Percentiles rank a stretch among this genome's conserved stretches.
Conservation (phyloP, 2,888 invertebrate genomes). For the Vesta saturnalis region DNA sequence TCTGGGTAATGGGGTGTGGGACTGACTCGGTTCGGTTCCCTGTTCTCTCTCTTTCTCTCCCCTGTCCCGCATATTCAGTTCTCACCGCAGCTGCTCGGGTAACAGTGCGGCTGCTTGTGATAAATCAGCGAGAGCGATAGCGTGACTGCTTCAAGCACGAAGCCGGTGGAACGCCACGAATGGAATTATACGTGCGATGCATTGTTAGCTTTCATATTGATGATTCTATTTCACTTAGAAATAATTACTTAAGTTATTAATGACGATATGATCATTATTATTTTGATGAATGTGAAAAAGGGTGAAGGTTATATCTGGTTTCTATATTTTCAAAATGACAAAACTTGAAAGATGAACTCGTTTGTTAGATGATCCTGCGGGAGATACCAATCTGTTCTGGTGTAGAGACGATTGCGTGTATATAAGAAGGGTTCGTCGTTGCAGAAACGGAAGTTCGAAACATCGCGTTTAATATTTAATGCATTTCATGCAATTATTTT, state of each 20-base stretch:
- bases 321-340: conserved; percentile 30
- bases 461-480: conserved; percentile 36
- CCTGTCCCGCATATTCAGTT: conserved; percentile 29
- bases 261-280: background rate
- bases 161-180: conserved; percentile 38
- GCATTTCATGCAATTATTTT: conserved; percentile 25
- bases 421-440: conserved; percentile 30
- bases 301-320: conserved; percentile 8
- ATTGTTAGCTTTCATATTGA: conserved; percentile 38
- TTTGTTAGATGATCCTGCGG: conserved; percentile 34
- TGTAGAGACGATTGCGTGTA: conserved; percentile 35
- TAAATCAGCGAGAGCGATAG: conserved; percentile 51
- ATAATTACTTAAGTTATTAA: conserved; percentile 24
- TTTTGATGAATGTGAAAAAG: background rate
- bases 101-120: conserved; percentile 46
- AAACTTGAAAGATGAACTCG: conserved; percentile 30
- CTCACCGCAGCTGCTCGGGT: conserved; percentile 42
- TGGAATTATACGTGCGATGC: conserved; percentile 38
- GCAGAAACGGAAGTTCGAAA: conserved; percentile 34
- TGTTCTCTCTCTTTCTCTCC: conserved; percentile 21
- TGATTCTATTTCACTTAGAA: conserved; percentile 33
- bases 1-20: conserved; percentile 52
- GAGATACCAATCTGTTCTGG: conserved; percentile 32
- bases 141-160: conserved; percentile 41
- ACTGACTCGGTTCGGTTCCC: conserved; percentile 41